Conservation (phyloP, 2,113 vertebrate species). For the Gnathonemus longibarbis region DNA sequence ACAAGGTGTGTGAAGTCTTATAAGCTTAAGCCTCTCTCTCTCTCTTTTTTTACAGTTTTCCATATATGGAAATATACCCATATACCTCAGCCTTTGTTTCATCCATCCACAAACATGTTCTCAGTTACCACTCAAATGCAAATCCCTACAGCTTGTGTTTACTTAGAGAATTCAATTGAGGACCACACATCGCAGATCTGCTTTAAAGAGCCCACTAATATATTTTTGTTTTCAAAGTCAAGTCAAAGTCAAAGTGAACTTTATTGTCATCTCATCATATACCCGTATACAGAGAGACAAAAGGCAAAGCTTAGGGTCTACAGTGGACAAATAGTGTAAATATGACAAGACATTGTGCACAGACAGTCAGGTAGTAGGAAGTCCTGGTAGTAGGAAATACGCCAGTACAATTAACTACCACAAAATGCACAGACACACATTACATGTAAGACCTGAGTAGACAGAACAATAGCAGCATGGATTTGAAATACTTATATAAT, state of each 20-base stretch:
- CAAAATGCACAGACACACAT: background rate
- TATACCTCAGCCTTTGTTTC: background rate
- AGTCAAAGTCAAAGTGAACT: background rate
- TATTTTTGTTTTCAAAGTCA: background rate
- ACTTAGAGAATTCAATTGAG: background rate
- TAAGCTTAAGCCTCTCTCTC: background rate
- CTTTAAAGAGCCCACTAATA: background rate
- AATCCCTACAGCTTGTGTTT: background rate
- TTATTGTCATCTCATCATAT: background rate
- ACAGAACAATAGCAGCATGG: background rate
- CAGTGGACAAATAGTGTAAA: background rate
- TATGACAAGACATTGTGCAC: background rate
- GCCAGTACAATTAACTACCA: background rate
- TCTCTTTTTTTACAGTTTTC: background rate
- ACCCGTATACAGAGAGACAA: background rate
- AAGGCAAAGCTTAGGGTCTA: background rate
- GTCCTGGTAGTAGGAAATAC: background rate
- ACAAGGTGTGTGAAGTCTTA: background rate
- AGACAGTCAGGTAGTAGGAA: background rate
- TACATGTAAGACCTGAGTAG: background rate
- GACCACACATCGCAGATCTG: background rate
- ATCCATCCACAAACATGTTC: background rate
- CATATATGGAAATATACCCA: background rate
- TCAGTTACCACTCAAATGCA: background rate
- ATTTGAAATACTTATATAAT: background rate